Evolutionary conservation across 2,888 invertebrate genomes (phyloP).

Genomic region (Calameuta pallipes): DNA sequence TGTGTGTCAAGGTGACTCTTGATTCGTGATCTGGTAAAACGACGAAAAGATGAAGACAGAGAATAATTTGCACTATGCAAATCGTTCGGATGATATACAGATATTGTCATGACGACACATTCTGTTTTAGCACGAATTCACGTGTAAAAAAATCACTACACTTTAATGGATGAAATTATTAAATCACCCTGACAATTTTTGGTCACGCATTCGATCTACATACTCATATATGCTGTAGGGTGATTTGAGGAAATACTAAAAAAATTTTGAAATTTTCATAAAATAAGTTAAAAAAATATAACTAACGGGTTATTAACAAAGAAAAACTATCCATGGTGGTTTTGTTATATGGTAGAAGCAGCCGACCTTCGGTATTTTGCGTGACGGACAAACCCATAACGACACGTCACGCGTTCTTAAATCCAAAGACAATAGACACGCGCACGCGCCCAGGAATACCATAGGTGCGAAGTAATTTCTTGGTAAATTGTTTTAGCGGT

Average conservation of each 20-base stretch:
- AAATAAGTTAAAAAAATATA: no score
- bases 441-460: background rate
- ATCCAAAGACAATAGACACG: background rate
- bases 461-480: background rate
- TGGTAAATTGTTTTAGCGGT: background rate
- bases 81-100: background rate
- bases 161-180: background rate
- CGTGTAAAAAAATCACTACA: background rate
- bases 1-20: slow-evolving; percentile 2
- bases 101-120: background rate
- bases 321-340: slow-evolving; percentile 17
- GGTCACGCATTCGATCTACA: background rate
- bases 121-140: background rate
- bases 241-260: background rate
- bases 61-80: background rate
- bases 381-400: background rate
- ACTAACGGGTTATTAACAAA: slow-evolving; percentile 41
- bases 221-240: background rate
- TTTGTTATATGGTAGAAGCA: background rate
- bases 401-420: slow-evolving; percentile 5
- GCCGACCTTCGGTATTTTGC: background rate
- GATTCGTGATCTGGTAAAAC: background rate
- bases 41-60: background rate
- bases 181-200: background rate
- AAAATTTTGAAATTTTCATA: background rate